Conservation (phyloP, 1,140 invertebrate genomes). For the Aradophagus sp. region DNA sequence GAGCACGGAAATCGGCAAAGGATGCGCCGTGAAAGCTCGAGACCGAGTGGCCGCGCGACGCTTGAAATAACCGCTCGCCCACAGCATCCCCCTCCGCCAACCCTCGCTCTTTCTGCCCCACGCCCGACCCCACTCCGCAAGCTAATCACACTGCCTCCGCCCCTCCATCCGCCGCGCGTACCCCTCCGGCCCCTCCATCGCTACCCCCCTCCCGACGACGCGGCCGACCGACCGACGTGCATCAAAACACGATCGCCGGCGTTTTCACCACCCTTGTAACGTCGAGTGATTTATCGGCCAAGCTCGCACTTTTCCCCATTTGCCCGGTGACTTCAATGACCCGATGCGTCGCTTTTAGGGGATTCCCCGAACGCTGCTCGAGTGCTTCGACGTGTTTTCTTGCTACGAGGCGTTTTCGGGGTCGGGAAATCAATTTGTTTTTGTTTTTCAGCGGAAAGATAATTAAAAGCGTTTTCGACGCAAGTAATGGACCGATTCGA, state of each 20-base stretch:
- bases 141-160: not conserved
- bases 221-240: slow-evolving; percentile 30
- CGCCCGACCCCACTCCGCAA: slow-evolving; percentile 46
- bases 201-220: slow-evolving; percentile 7
- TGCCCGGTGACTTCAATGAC: slow-evolving; percentile 8
- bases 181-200: slow-evolving; percentile 49
- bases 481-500: too few species aligned
- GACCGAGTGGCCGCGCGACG: slow-evolving; percentile 71
- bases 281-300: slow-evolving; percentile 20
- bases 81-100: slow-evolving; percentile 65
- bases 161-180: slow-evolving; percentile 14
- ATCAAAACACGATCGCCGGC: slow-evolving; percentile 39
- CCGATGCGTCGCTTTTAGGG: not conserved
- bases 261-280: slow-evolving; percentile 49
- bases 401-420: too few species aligned
- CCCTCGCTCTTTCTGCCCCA: slow-evolving; percentile 61
- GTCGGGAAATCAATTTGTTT: too few species aligned
- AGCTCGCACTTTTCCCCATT: slow-evolving; percentile 11
- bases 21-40: slow-evolving; percentile 71
- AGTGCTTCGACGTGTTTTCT: too few species aligned
- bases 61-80: slow-evolving; percentile 75
- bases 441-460: too few species aligned
- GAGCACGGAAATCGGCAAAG: slow-evolving; percentile 56
- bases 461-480: too few species aligned
- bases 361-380: not conserved